phyloP scores from a whole-genome alignment of 2,113 vertebrate species.

The Aegithalos caudatus region DNA sequence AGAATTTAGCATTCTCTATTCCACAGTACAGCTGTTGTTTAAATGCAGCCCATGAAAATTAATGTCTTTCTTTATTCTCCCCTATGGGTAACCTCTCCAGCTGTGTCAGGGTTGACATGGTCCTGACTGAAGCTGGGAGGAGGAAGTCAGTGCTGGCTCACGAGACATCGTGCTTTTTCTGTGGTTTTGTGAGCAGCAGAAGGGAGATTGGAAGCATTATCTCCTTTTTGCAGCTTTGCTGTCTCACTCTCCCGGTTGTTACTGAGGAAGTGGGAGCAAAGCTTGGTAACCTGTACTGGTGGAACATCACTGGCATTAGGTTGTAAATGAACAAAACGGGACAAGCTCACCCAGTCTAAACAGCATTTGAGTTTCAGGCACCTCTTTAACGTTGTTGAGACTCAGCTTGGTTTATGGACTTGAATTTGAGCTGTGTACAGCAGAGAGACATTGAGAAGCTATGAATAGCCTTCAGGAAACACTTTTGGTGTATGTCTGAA shows the following conservation, averaged over 20 bases:
- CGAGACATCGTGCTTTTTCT: neutral
- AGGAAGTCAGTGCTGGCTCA: neutral
- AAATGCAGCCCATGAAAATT: neutral
- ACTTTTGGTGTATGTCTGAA: neutral
- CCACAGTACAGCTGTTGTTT: conserved; percentile 63
- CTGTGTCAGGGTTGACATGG: neutral
- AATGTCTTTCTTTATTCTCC: neutral
- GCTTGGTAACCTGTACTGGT: neutral
- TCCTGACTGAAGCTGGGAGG: neutral
- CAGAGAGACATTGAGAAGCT: neutral
- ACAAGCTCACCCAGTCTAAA: neutral
- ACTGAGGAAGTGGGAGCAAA: neutral
- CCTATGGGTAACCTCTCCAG: neutral
- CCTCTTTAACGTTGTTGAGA: neutral
- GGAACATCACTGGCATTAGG: neutral
- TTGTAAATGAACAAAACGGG: neutral
- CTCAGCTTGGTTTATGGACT: neutral
- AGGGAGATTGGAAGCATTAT: neutral
- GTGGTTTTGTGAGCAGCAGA: neutral
- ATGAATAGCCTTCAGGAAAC: neutral
- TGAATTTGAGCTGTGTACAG: neutral
- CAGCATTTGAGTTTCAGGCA: neutral
- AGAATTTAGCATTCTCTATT: neutral
- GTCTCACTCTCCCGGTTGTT: neutral
- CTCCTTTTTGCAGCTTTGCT: neutral